Evolutionary conservation across 2,797 vertebrate genomes (phyloP).

Genomic region (Delichon dasypus): DNA sequence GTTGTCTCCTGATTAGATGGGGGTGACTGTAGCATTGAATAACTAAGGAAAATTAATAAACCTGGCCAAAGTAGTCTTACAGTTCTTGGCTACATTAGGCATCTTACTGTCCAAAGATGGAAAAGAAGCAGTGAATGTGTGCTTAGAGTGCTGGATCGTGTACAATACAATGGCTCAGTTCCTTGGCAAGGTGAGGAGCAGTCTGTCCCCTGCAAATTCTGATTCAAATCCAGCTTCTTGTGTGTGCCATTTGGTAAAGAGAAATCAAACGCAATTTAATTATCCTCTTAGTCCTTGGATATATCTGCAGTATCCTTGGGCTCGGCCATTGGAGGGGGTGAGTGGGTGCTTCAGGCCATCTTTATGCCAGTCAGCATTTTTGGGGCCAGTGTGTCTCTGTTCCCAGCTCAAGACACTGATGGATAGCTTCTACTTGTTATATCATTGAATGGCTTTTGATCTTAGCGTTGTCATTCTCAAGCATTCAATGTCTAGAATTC

Average conservation of each 20-base stretch:
- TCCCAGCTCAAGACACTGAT: background rate
- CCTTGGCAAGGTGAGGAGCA: conserved; percentile 16
- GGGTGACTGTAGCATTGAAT: background rate
- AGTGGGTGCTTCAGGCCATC: background rate
- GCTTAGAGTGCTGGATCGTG: background rate
- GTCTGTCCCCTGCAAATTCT: conserved; percentile 4
- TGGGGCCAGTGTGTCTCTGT: background rate
- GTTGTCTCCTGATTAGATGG: background rate
- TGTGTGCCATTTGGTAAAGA: conserved; percentile 1
- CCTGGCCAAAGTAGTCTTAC: background rate
- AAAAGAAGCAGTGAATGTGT: background rate
- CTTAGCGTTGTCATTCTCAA: background rate
- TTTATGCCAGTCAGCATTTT: background rate
- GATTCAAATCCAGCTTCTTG: background rate
- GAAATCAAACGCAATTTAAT: conserved; percentile 4
- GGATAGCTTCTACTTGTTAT: background rate
- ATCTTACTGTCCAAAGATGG: background rate
- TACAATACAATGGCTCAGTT: background rate
- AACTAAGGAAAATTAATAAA: background rate
- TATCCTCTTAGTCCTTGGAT: conserved; percentile 9
- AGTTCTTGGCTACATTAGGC: background rate
- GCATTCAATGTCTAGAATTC: background rate
- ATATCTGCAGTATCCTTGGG: background rate
- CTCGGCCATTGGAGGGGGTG: background rate
- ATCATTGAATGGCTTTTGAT: background rate